phyloP scores from a whole-genome alignment of 2,888 invertebrate genomes.

The Agonopterix alstromeriana region DNA sequence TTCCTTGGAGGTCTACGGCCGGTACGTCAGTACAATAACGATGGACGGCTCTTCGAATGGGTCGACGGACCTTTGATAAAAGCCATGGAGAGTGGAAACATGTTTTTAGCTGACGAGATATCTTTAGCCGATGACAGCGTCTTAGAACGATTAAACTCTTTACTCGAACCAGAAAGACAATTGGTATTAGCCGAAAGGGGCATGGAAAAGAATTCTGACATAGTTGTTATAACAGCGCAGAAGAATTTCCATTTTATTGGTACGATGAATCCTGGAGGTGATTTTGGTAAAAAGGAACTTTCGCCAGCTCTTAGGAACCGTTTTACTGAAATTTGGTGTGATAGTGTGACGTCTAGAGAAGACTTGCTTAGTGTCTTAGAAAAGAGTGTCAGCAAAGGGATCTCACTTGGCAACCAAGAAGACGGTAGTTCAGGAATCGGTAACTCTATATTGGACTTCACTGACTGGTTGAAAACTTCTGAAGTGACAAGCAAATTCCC shows the following conservation, averaged over 20 bases:
- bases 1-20: slow-evolving; percentile 97
- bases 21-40: slow-evolving; percentile 80
- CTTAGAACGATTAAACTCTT: slow-evolving; percentile 96
- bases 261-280: slow-evolving; percentile 99
- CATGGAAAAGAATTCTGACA: slow-evolving; percentile 75
- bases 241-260: slow-evolving; percentile 92
- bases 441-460: slow-evolving; percentile 85
- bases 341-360: slow-evolving; percentile 80
- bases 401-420: slow-evolving; percentile 72
- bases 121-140: slow-evolving; percentile 99
- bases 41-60: slow-evolving; percentile 94
- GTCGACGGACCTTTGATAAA: slow-evolving; percentile 95
- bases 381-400: slow-evolving; percentile 81
- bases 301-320: slow-evolving; percentile 98
- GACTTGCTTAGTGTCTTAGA: slow-evolving; percentile 90
- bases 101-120: slow-evolving; percentile 98
- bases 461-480: slow-evolving; percentile 84
- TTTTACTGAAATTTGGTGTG: slow-evolving; percentile 99
- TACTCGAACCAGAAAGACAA: slow-evolving; percentile 94
- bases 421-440: slow-evolving; percentile 79
- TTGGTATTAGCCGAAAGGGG: slow-evolving; percentile 95
- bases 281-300: slow-evolving; percentile 99
- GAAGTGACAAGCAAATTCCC: slow-evolving; percentile 87
- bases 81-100: slow-evolving; percentile 91
- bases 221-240: slow-evolving; percentile 81